These are phyloP conservation scores for Hymenopus coronatus DNA, from an alignment of 2,888 invertebrate genomes.

Conservation along the genomic window DNA sequence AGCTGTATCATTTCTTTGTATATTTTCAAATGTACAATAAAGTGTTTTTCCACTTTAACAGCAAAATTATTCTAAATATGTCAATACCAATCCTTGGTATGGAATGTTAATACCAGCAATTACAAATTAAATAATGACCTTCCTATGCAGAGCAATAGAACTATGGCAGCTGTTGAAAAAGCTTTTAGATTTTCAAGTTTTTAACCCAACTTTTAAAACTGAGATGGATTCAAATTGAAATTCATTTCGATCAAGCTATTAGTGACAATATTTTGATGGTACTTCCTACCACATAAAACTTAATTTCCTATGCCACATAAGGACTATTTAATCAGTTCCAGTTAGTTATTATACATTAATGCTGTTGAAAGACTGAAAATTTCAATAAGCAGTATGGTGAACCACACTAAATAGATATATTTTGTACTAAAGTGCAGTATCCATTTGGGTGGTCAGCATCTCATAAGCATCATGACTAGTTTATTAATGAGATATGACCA, in stretches of 20 bases:
- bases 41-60: not conserved
- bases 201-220: not conserved
- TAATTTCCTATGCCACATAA: conserved; percentile 6
- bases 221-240: not conserved
- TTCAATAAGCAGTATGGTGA: conserved; percentile 1
- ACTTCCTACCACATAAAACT: conserved; percentile 2
- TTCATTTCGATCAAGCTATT: not conserved
- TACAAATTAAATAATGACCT: not conserved
- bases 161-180: not conserved
- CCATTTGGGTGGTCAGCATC: conserved; percentile 12
- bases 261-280: not conserved
- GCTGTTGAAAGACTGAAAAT: conserved; percentile 11
- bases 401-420: conserved; percentile 1
- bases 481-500: conserved; percentile 9
- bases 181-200: not conserved
- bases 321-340: conserved; percentile 10
- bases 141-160: not conserved
- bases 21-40: not conserved
- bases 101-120: not conserved
- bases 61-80: not conserved
- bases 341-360: not conserved
- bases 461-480: conserved; percentile 29
- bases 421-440: conserved; percentile 35
- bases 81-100: not conserved
- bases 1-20: not conserved